A percentile compares a stretch with the other conserved stretches of the same genome.
These are phyloP conservation scores for Villa cingulata DNA, from an alignment of 2,888 invertebrate species.

Conservation along the genomic window DNA sequence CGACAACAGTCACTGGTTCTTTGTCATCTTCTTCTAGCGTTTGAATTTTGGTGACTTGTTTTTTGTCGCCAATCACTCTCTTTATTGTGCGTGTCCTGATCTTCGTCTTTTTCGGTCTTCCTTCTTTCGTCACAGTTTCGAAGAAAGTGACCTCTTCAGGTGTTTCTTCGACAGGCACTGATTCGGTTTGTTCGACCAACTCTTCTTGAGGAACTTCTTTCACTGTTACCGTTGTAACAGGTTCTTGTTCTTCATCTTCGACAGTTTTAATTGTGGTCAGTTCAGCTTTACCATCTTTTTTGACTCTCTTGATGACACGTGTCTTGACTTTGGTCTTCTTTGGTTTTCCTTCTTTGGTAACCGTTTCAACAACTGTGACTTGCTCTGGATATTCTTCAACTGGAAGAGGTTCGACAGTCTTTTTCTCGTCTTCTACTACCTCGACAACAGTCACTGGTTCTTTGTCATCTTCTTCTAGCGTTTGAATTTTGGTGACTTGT, in stretches of 20 bases:
- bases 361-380: constrained; percentile 30
- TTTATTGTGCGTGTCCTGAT: constrained; percentile 18
- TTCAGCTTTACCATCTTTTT: constrained; percentile 25
- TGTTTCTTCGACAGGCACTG: constrained; percentile 12
- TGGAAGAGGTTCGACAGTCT: not conserved
- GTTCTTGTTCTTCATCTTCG: constrained; percentile 25
- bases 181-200: constrained; percentile 18
- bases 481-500: constrained; percentile 21
- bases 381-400: constrained; percentile 11
- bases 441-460: constrained; percentile 22
- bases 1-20: constrained; percentile 25
- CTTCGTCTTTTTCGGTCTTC: constrained; percentile 18
- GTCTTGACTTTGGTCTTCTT: constrained; percentile 25
- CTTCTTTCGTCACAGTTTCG: constrained; percentile 29
- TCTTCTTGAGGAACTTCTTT: constrained; percentile 23
- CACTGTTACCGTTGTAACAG: constrained; percentile 23
- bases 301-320: constrained; percentile 29
- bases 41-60: constrained; percentile 26
- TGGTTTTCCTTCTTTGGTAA: constrained; percentile 26
- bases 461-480: constrained; percentile 21
- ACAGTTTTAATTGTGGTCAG: constrained; percentile 22
- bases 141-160: constrained; percentile 28
- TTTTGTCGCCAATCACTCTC: constrained; percentile 18
- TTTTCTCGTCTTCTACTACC: constrained; percentile 12
- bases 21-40: constrained; percentile 29